Base-by-base conservation (phyloP, 2,113 vertebrate genomes). In the Astatoreochromis straeleni region DNA sequence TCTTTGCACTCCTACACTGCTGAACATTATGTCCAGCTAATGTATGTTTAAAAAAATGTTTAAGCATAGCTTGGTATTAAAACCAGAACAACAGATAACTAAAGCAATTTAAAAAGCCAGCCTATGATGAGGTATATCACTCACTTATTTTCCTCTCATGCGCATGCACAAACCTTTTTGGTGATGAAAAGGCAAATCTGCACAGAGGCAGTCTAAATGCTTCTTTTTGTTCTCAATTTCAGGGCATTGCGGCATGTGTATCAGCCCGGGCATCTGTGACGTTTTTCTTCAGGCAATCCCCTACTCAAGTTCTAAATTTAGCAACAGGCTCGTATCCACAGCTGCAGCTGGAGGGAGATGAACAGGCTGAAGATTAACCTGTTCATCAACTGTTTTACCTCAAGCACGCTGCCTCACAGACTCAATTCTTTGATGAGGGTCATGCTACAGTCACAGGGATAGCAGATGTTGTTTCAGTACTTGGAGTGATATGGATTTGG, bases 231-330 rank as follows among this genome's bases (percentile, higher is more conserved):
- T 78, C 16, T 82, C n/a, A 38, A 42, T 90, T 68, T 87, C 70
- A 83, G 88, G 65, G 68, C 10, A 5, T 40, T 87, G 81, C 75
- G 58, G 83, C 85, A 82, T 87, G 45, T 85, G 73, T 90, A 68
- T 90, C 70, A 88, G 58, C 79, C 42, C 8, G 17, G 83, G 85
- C 78, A 73, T 81, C 75, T 82, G 85, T 93, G 87, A 94, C 68
- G 89, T 91, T 93, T 90, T 57, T 84, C 91, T 89, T 73, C 83
- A 91, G 90, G 93, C 91, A 19, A 93, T 94, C 93, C 92, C 87
- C 81, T 8, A 85, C 87, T 88, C 65, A 73, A 53, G 51, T 24
- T 45, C 90, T 93, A 92, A 88, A 89, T 95, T 87, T 93, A 94
- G 90, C 73, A 54, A 21, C 87, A 58, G 47, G 45, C 70, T 87